Evolutionary conservation across 2,888 invertebrate genomes (phyloP).

Genomic region (Dynastes grantii): DNA sequence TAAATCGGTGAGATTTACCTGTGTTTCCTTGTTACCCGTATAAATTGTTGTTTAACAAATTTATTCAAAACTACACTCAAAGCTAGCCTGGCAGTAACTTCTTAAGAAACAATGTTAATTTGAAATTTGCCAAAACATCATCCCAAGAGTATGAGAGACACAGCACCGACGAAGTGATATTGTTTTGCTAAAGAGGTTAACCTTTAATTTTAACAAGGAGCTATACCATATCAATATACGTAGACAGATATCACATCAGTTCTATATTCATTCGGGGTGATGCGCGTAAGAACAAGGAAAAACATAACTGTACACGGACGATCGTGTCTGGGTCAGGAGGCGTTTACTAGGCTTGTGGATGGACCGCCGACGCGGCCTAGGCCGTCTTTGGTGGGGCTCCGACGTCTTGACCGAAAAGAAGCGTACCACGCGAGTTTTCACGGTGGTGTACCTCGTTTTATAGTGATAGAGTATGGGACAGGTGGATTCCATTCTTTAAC

Average conservation of each 20-base stretch:
- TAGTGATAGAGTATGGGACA: slow-evolving; percentile 67
- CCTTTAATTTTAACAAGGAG: not conserved
- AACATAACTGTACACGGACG: slow-evolving; percentile 71
- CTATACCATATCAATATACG: not conserved
- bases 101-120: too few relatives aligned
- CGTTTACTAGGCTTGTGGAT: slow-evolving; percentile 64
- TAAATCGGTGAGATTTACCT: too few relatives aligned
- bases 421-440: slow-evolving; percentile 25
- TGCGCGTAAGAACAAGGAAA: slow-evolving; percentile 66
- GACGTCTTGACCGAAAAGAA: slow-evolving; percentile 19
- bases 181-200: not conserved
- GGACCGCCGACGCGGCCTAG: slow-evolving; percentile 22
- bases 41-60: too few relatives aligned
- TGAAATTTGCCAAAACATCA: too few relatives aligned
- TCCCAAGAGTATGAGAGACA: too few relatives aligned
- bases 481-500: slow-evolving; percentile 71
- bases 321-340: slow-evolving; percentile 75
- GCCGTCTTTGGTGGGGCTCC: slow-evolving; percentile 60
- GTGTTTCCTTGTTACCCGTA: too few relatives aligned
- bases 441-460: slow-evolving; percentile 59
- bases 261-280: slow-evolving; percentile 56
- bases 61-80: too few relatives aligned
- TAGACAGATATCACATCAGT: slow-evolving; percentile 29
- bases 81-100: too few relatives aligned
- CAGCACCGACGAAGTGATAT: too few relatives aligned